A percentile compares a stretch with the other conserved stretches of the same genome.
Evolutionary conservation across 30 jellyfish, hydroid and myxozoan genomes (phyloP).

Genomic region (Hydractinia echinata): DNA sequence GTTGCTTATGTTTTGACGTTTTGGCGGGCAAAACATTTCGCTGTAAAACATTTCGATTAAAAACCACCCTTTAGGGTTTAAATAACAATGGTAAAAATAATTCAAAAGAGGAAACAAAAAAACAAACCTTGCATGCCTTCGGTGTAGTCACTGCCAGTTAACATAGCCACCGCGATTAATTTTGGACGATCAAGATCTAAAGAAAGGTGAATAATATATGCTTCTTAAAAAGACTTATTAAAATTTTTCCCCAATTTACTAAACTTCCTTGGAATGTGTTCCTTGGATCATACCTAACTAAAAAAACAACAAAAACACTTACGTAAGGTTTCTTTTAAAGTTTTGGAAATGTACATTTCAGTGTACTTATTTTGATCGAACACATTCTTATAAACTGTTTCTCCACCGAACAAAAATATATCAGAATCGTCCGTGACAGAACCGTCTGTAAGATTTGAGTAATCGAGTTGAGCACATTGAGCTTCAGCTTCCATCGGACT

Average conservation of each 20-base stretch:
- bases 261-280: neutral
- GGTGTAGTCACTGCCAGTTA: constrained; percentile 90
- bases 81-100: neutral
- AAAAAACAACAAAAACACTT: constrained; percentile 21
- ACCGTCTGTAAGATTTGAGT: constrained; percentile 65
- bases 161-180: constrained; percentile 74
- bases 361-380: constrained; percentile 66
- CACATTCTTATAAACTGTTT: constrained; percentile 64
- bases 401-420: constrained; percentile 73
- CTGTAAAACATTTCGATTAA: neutral
- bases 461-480: constrained; percentile 84
- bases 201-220: neutral
- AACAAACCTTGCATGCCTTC: constrained; percentile 76
- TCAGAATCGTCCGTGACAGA: constrained; percentile 81
- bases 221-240: neutral
- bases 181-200: constrained; percentile 63
- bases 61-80: neutral
- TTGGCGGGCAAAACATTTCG: too few species aligned
- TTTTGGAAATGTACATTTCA: constrained; percentile 43
- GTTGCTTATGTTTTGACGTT: too few species aligned
- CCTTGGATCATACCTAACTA: neutral
- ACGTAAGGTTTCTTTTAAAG: constrained; percentile 47
- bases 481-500: constrained; percentile 98
- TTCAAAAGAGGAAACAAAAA: neutral
- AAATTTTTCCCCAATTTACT: neutral